phyloP scores from a whole-genome alignment of 1,140 invertebrate species.

The Lerema accius region DNA sequence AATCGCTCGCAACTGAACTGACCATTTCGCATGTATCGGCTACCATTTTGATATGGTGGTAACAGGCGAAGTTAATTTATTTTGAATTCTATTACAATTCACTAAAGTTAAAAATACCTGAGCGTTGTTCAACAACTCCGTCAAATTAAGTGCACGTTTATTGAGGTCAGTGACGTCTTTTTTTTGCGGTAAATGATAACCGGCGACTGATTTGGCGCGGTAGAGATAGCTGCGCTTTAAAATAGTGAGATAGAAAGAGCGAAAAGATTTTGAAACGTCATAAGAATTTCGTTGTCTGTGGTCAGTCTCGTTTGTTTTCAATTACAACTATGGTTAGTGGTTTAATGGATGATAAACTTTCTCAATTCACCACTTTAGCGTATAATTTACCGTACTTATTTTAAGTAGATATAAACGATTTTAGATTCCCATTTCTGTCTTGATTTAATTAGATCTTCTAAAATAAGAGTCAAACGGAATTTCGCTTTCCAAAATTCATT shows the following conservation, averaged over 20 bases:
- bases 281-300: constrained; percentile 41
- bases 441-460: no score
- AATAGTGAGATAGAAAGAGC: constrained; percentile 41
- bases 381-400: no score
- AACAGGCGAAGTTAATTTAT: constrained; percentile 24
- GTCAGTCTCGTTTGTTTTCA: constrained; percentile 36
- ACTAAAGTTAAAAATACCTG: constrained; percentile 37
- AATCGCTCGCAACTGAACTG: constrained; percentile 56
- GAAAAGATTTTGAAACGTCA: constrained; percentile 30
- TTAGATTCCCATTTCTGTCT: no score
- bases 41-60: constrained; percentile 41
- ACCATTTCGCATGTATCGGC: constrained; percentile 57
- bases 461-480: no score
- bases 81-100: constrained; percentile 35
- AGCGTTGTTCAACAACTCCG: constrained; percentile 41
- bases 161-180: constrained; percentile 79
- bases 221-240: constrained; percentile 36
- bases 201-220: constrained; percentile 54
- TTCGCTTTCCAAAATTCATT: no score
- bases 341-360: constrained; percentile 21
- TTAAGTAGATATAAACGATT: no score
- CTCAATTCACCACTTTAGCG: constrained; percentile 26
- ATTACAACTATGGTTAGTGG: constrained; percentile 26
- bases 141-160: constrained; percentile 46
- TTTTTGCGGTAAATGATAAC: constrained; percentile 57